Evolutionary conservation across 2,113 vertebrate genomes (phyloP).

Genomic region (Alectura lathami): DNA sequence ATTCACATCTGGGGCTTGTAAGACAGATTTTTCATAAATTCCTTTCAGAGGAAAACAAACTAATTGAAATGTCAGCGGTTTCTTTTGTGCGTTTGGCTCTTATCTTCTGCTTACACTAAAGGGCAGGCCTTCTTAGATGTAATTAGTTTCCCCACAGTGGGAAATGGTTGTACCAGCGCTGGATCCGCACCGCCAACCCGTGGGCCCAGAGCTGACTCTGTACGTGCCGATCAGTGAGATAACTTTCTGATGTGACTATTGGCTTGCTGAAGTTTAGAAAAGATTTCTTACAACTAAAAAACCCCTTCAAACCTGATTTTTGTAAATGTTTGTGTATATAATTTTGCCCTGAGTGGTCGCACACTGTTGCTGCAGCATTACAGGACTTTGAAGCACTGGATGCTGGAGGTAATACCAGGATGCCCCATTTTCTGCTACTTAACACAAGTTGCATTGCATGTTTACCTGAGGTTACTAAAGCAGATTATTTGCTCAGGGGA

Average conservation of each 20-base stretch:
- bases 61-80: background rate
- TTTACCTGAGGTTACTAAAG: background rate
- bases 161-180: background rate
- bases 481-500: background rate
- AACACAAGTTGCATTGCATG: background rate
- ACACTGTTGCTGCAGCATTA: background rate
- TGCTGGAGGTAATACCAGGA: background rate
- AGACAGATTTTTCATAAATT: background rate
- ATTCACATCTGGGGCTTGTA: background rate
- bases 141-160: too few relatives aligned
- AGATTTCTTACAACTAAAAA: background rate
- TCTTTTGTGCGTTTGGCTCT: background rate
- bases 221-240: background rate
- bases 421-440: background rate
- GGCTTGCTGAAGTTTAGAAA: background rate
- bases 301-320: background rate
- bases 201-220: background rate
- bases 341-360: background rate
- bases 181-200: background rate
- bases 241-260: background rate
- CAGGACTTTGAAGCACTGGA: background rate
- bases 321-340: background rate
- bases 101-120: background rate
- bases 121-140: background rate
- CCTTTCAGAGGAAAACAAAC: slow-evolving; percentile 27